phyloP scores from a whole-genome alignment of 2,113 vertebrate species.

The Neogale vison region DNA sequence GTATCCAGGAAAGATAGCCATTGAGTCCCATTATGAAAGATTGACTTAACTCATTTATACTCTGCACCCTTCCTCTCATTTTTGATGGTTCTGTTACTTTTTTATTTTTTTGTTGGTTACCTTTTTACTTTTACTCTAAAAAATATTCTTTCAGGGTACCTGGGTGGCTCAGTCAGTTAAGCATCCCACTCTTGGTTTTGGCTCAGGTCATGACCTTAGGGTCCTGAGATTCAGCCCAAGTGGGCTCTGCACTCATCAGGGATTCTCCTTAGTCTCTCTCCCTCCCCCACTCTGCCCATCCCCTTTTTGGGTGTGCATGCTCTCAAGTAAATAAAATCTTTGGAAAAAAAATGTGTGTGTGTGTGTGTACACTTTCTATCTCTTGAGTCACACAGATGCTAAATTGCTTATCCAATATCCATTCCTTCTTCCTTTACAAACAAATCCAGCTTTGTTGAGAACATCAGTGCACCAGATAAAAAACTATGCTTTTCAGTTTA shows the following conservation, averaged over 20 bases:
- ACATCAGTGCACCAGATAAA: neutral
- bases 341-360: no score
- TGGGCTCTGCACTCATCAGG: no score
- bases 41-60: neutral
- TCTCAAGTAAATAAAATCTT: no score
- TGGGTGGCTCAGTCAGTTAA: no score
- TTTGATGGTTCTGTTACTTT: neutral
- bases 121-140: neutral
- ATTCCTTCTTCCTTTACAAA: neutral
- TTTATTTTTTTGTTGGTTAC: neutral
- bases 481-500: neutral
- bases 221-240: no score
- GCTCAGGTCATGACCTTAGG: no score
- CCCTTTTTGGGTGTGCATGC: no score
- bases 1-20: neutral
- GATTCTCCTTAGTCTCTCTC: no score
- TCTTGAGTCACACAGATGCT: neutral
- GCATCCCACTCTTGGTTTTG: no score
- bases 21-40: neutral
- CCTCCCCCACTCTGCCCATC: no score
- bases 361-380: neutral
- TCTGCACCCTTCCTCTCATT: neutral
- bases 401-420: neutral
- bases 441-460: neutral
- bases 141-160: neutral